phyloP scores from a whole-genome alignment of 2,113 vertebrate genomes.

The Macquaria australasica region DNA sequence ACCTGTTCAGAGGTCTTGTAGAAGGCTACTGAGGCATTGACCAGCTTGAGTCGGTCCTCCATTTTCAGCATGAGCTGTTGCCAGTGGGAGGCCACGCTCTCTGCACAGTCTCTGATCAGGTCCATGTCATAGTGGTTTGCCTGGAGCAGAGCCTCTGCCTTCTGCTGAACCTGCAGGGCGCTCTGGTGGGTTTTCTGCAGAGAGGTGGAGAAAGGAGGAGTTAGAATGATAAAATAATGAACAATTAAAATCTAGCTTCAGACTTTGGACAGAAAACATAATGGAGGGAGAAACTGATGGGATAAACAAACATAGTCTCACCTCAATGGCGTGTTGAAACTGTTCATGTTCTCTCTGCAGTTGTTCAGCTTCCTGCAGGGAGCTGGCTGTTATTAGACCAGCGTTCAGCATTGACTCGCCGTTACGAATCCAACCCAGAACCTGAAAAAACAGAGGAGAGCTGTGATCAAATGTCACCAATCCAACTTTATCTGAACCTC shows the following conservation, averaged over 20 bases:
- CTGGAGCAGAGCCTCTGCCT: conserved; percentile 96
- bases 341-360: conserved; percentile 98
- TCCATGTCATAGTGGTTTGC: conserved; percentile 99
- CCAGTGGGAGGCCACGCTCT: conserved; percentile 98
- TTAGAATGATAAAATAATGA: background rate
- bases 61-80: conserved; percentile 99
- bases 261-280: background rate
- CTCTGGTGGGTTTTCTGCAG: conserved; percentile 97
- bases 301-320: conserved; percentile 61
- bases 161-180: conserved; percentile 99
- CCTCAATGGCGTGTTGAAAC: conserved; percentile 99
- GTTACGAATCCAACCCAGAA: conserved; percentile 98
- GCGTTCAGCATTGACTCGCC: conserved; percentile 99
- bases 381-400: conserved; percentile 97
- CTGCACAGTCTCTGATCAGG: conserved; percentile 97
- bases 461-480: background rate
- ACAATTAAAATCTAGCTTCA: background rate
- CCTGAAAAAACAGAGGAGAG: conserved; percentile 78
- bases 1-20: conserved; percentile 99
- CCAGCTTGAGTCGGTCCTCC: conserved; percentile 99
- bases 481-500: background rate
- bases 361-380: conserved; percentile 96
- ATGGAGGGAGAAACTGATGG: background rate
- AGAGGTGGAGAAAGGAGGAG: background rate
- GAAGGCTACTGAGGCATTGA: conserved; percentile 98